phyloP scores from a whole-genome alignment of 1,140 invertebrate genomes.

The Drosophila bocki region DNA sequence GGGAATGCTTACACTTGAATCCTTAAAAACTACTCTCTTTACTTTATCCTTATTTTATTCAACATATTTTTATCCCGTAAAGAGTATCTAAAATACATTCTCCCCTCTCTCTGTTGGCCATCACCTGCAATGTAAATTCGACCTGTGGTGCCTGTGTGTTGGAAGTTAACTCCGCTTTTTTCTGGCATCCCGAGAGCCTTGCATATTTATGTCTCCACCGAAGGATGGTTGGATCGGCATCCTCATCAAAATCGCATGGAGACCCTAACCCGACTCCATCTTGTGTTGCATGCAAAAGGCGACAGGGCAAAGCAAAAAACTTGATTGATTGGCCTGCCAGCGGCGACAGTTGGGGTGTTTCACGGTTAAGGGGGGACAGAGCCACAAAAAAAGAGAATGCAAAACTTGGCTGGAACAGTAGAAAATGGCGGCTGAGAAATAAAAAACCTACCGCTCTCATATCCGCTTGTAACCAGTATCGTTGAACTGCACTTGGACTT shows the following conservation, averaged over 20 bases:
- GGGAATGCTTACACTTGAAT: fast-evolving
- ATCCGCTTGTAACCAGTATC: conserved; percentile 24
- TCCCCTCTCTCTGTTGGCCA: background rate
- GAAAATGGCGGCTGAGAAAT: conserved; percentile 34
- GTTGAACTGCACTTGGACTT: conserved; percentile 29
- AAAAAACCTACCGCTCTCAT: conserved; percentile 7
- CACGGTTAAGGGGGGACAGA: background rate
- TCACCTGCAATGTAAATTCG: conserved; percentile 45
- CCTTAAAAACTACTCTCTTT: background rate
- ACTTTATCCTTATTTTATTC: no score
- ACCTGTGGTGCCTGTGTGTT: conserved; percentile 6
- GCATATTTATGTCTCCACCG: conserved; percentile 44
- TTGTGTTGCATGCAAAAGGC: conserved; percentile 51
- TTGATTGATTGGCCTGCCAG: conserved; percentile 54
- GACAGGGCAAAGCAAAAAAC: conserved; percentile 34
- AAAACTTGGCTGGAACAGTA: conserved; percentile 17
- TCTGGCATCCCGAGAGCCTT: conserved; percentile 44
- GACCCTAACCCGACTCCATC: conserved; percentile 34
- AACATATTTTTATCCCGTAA: background rate
- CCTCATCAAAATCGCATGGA: conserved; percentile 4
- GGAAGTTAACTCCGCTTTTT: conserved; percentile 30
- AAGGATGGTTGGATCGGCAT: conserved; percentile 4
- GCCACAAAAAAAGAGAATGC: conserved; percentile 25
- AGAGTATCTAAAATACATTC: conserved; percentile 8
- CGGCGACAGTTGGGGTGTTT: conserved; percentile 1